A percentile compares a stretch with the other conserved stretches of the same genome.
These are phyloP conservation scores for Drosophila kambysellisi DNA, from an alignment of 2,888 invertebrate genomes.

Conservation along the genomic window DNA sequence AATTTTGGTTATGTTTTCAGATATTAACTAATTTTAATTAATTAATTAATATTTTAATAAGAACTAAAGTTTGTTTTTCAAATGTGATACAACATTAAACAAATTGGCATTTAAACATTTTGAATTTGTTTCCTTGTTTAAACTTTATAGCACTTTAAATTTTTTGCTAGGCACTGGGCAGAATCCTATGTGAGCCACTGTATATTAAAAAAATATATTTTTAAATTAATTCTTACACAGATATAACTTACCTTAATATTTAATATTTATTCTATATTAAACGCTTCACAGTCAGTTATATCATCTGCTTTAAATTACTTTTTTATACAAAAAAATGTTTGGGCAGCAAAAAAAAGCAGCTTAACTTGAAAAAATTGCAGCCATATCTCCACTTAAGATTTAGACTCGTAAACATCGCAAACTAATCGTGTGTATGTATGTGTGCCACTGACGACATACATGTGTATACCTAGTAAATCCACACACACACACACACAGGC, in stretches of 20 bases:
- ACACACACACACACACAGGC: slow-evolving; percentile 17
- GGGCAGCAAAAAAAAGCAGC: slow-evolving; percentile 5
- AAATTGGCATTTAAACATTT: too few species aligned
- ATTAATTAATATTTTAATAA: too few species aligned
- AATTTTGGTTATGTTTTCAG: too few species aligned
- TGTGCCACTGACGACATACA: slow-evolving; percentile 20
- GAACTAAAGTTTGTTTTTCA: too few species aligned
- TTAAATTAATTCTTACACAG: not conserved
- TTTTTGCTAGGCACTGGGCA: too few species aligned
- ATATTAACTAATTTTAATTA: too few species aligned
- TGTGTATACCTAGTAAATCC: slow-evolving; percentile 1
- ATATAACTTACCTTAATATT: not conserved
- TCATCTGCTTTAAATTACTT: slow-evolving; percentile 5
- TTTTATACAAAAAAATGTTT: slow-evolving; percentile 15
- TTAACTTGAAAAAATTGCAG: slow-evolving; percentile 19
- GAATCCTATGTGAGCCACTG: too few species aligned
- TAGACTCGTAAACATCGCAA: slow-evolving; percentile 11
- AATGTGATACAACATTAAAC: too few species aligned
- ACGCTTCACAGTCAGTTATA: too few species aligned
- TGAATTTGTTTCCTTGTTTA: too few species aligned
- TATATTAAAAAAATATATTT: too few species aligned
- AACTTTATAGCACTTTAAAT: too few species aligned
- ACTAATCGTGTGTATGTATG: slow-evolving; percentile 45
- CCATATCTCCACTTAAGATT: slow-evolving; percentile 27
- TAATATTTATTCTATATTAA: not conserved